A percentile compares a stretch with the other conserved stretches of the same genome.
Conservation (phyloP, 2,797 vertebrate genomes). For the Rhabdomys pumilio region DNA sequence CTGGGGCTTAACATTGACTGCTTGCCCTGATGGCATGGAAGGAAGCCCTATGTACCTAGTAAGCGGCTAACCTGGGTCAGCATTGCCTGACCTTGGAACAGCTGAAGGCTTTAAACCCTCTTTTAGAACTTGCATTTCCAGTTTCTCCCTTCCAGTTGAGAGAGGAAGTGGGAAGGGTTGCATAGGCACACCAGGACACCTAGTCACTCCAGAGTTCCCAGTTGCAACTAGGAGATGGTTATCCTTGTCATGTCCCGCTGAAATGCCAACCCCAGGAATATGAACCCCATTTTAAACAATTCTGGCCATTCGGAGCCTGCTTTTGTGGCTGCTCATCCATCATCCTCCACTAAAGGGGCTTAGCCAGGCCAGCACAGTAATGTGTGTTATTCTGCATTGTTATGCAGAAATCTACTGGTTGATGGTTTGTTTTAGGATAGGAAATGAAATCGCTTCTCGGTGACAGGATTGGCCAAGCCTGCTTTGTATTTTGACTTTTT, state of each 20-base stretch:
- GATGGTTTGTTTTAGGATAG: constrained; percentile 81
- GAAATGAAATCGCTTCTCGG: constrained; percentile 89
- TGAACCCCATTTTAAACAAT: constrained; percentile 50
- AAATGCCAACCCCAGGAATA: constrained; percentile 51
- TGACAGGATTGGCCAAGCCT: constrained; percentile 90
- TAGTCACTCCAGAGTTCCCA: constrained; percentile 21
- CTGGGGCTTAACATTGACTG: constrained; percentile 24
- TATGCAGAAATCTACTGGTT: constrained; percentile 77
- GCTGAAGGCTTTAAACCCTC: constrained; percentile 58
- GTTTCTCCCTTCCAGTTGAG: constrained; percentile 52
- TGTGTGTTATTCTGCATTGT: constrained; percentile 84
- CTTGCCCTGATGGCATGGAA: constrained; percentile 6
- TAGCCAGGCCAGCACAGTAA: constrained; percentile 73
- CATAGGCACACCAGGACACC: neutral
- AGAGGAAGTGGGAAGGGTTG: constrained; percentile 25
- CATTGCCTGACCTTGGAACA: constrained; percentile 42
- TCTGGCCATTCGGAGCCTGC: constrained; percentile 57
- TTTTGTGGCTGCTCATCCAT: constrained; percentile 64
- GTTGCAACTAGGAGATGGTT: neutral
- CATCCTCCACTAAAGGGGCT: constrained; percentile 67
- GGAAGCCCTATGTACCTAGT: neutral
- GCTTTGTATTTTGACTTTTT: constrained; percentile 87
- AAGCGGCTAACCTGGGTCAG: neutral
- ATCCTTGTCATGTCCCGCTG: constrained; percentile 45
- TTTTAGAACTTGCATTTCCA: constrained; percentile 52